Base-by-base conservation (phyloP, 2,888 invertebrate genomes). In the Cerastis rubricosa region DNA sequence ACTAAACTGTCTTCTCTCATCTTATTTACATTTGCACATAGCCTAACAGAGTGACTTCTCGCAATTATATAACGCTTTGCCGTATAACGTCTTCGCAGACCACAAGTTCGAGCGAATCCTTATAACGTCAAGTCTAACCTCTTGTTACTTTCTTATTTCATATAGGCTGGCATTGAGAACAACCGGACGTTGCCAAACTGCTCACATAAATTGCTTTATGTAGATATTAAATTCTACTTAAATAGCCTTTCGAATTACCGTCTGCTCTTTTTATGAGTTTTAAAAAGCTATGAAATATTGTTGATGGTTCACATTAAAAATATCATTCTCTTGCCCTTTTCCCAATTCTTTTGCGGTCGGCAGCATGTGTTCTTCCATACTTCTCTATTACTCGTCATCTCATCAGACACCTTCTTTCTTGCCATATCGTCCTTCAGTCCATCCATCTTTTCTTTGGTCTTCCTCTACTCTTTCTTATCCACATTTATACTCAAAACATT, bases 101-200 rank as follows among this genome's bases (percentile, higher is more conserved):
- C 14, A n/a, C 25, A 40, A 71, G 47, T 73, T 14, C 47, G 47
- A 54, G 43, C 71, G 69, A 78, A 76, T 78, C 71, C 75, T 87
- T 78, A 87, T 57, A 76, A 84, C n/a, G 43, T 64, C 43, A 64
- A 71, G 68, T 68, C 49, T 76, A 72, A 71, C 64, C 64, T 66
- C 75, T 65, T 76, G 49, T n/a, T 68, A 76, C 71, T 83, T 79
- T 87, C 74, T 63, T 74, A 81, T 76, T 81, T 74, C 54, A 83
- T 63, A 78, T 65, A 29, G 76, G 43, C 69, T 88, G 85, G 85
- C 88, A 74, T 76, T 81, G 78, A 78, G 66, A 67, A 35, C 35
- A 25, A 59, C 65, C 54, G 63, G 73, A 65, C 73, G 73, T 78
- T 87, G 87, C 87, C 87, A 87, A 87, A 88, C 63, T 63, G 40